These are phyloP conservation scores for Psittacula echo DNA, from an alignment of 2,797 vertebrate species.

Conservation along the genomic window DNA sequence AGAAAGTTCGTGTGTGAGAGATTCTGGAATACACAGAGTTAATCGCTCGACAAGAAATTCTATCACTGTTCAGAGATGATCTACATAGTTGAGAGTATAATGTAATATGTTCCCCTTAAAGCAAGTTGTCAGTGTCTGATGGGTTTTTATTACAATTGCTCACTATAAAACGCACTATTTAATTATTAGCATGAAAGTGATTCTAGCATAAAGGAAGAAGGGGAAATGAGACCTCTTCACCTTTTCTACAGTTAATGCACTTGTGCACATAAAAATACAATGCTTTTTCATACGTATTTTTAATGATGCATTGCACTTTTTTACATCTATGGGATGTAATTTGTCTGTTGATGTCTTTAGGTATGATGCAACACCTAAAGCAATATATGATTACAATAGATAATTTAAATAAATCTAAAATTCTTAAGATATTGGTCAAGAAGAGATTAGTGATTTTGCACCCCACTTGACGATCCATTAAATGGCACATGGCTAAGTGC, in stretches of 20 bases:
- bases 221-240: constrained; percentile 70
- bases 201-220: constrained; percentile 73
- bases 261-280: constrained; percentile 67
- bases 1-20: constrained; percentile 35
- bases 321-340: neutral
- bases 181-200: constrained; percentile 75
- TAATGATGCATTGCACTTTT: constrained; percentile 40
- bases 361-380: neutral
- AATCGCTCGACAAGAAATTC: constrained; percentile 70
- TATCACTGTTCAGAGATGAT: constrained; percentile 68
- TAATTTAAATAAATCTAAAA: neutral
- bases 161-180: constrained; percentile 68
- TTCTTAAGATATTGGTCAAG: neutral
- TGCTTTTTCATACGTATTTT: constrained; percentile 57
- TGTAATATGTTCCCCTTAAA: constrained; percentile 72
- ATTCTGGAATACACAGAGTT: constrained; percentile 52
- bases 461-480: neutral
- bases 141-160: constrained; percentile 72
- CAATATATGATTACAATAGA: neutral
- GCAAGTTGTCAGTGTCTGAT: constrained; percentile 72
- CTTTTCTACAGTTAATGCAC: constrained; percentile 74
- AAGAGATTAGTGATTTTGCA: neutral
- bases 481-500: neutral
- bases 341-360: neutral
- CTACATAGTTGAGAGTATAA: constrained; percentile 67